phyloP scores from a whole-genome alignment of 2,888 invertebrate species.

The Cerastis leucographa region DNA sequence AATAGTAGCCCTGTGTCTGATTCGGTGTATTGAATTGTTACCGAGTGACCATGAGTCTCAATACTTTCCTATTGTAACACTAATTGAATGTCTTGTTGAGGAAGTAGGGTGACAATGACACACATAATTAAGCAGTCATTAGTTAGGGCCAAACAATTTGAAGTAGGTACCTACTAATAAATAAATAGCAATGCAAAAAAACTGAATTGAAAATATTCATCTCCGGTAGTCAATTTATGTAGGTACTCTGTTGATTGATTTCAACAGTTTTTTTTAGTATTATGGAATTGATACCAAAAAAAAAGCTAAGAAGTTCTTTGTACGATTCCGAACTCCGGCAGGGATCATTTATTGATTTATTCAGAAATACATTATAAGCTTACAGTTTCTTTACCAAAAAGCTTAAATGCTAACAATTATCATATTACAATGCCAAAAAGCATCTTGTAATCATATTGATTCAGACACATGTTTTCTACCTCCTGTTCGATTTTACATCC shows the following conservation, averaged over 20 bases:
- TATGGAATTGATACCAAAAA: not conserved
- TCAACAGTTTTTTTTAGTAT: not conserved
- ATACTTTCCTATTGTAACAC: conserved; percentile 33
- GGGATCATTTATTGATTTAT: too few relatives aligned
- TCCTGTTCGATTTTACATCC: not conserved
- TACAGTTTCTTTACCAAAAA: too few relatives aligned
- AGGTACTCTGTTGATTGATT: not conserved
- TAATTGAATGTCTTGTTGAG: conserved; percentile 24
- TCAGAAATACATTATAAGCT: too few relatives aligned
- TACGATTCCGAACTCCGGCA: not conserved
- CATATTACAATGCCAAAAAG: too few relatives aligned
- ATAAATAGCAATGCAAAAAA: conserved; percentile 5
- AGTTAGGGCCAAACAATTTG: conserved; percentile 5
- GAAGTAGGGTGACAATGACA: conserved; percentile 24
- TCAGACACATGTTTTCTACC: too few relatives aligned
- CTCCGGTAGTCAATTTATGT: not conserved
- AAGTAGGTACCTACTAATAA: not conserved
- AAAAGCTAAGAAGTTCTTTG: too few relatives aligned
- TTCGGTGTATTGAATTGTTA: conserved; percentile 3
- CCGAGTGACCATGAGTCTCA: conserved; percentile 28
- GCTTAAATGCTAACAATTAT: too few relatives aligned
- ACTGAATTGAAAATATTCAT: not conserved
- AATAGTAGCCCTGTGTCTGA: not conserved
- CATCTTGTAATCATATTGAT: too few relatives aligned
- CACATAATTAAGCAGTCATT: conserved; percentile 31